Evolutionary conservation across 2,888 invertebrate genomes (phyloP).

Genomic region (Mechanitis messenoides): DNA sequence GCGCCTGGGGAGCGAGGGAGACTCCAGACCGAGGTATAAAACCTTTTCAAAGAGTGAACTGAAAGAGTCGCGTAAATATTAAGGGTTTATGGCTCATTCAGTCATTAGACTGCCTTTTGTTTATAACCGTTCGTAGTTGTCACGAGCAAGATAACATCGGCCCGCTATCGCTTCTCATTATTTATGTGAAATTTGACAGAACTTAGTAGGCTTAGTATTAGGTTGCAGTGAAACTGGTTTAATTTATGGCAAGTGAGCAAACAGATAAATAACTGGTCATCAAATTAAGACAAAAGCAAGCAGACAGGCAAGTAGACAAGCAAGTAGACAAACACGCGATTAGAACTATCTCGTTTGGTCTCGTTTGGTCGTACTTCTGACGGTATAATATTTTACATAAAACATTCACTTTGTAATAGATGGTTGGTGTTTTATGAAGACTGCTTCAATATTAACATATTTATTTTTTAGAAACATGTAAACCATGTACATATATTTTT

Average conservation of each 20-base stretch:
- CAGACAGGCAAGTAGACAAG: conserved; percentile 55
- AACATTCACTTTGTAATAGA: too few relatives aligned
- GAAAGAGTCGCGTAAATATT: conserved; percentile 71
- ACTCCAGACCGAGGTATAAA: conserved; percentile 62
- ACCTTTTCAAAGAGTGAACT: conserved; percentile 67
- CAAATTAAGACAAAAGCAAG: conserved; percentile 73
- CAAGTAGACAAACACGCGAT: conserved; percentile 62
- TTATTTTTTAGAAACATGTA: too few relatives aligned
- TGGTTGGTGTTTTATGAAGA: conserved; percentile 29
- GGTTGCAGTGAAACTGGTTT: conserved; percentile 58
- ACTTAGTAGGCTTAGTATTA: conserved; percentile 43
- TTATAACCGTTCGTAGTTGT: conserved; percentile 66
- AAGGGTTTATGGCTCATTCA: conserved; percentile 70
- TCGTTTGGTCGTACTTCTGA: conserved; percentile 47
- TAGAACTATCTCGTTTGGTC: conserved; percentile 61
- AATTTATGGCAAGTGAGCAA: conserved; percentile 65
- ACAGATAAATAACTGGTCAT: conserved; percentile 62
- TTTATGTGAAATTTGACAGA: conserved; percentile 74
- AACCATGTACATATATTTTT: too few relatives aligned
- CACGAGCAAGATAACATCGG: conserved; percentile 63
- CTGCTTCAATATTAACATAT: too few relatives aligned
- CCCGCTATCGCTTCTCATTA: conserved; percentile 59
- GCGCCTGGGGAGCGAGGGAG: conserved; percentile 57
- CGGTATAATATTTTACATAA: conserved; percentile 58
- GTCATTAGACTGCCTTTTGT: conserved; percentile 70